Conservation (phyloP, 2,113 vertebrate species). For the Amphiprion percula region DNA sequence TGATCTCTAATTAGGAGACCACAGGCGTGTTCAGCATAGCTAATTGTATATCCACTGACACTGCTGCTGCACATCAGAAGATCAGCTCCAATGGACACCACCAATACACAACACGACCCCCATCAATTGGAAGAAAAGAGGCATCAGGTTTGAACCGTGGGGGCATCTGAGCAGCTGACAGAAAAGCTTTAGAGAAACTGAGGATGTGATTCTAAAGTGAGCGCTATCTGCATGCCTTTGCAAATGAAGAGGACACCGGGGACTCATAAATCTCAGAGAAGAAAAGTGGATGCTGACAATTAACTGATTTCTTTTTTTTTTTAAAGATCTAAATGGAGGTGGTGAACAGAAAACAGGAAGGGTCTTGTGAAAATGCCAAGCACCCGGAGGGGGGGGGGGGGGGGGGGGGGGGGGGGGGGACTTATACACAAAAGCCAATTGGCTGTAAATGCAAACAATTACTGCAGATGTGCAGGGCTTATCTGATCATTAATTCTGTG, state of each 20-base stretch:
- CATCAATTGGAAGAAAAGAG: conserved; percentile 11
- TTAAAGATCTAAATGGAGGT: neutral
- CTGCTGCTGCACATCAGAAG: conserved; percentile 29
- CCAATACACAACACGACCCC: conserved; percentile 1
- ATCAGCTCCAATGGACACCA: neutral
- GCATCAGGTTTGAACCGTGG: neutral
- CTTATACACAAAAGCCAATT: neutral
- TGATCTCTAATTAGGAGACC: conserved; percentile 29
- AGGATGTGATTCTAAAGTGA: neutral
- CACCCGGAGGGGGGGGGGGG: neutral
- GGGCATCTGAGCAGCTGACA: neutral
- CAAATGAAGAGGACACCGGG: neutral
- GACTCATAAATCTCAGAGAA: conserved; percentile 12
- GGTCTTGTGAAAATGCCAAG: neutral
- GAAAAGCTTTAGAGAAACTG: conserved; percentile 24
- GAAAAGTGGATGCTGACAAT: conserved; percentile 15
- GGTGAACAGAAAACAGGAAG: neutral
- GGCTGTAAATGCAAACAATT: neutral
- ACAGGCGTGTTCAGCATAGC: conserved; percentile 27
- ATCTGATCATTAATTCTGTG: neutral
- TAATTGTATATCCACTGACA: conserved; percentile 23
- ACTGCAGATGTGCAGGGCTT: neutral
- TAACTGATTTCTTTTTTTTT: neutral
- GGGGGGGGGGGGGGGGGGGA: neutral
- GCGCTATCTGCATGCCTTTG: neutral